Evolutionary conservation across 2,797 vertebrate genomes (phyloP), one percentile per base, ranked within the genome.

Genomic region (Ctenosaura bakeri): DNA sequence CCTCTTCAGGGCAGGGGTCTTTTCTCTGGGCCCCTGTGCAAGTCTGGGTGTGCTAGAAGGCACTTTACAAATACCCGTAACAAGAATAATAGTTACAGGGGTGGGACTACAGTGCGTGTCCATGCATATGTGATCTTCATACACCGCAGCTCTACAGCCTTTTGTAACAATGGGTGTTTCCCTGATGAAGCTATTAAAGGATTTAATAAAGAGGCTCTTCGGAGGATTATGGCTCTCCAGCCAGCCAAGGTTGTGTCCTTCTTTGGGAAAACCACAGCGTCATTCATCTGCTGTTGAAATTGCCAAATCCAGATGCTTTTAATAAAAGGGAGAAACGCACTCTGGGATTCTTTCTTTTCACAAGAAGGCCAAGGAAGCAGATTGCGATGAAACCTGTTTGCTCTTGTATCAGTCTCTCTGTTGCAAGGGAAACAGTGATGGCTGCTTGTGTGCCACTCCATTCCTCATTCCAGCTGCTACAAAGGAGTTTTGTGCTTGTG

Each of bases 361-460:
- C 6, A 9, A 54, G 50, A 38, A 38, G 62, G n/a, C 81, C 52
- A 5, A 26, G 50, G 83, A 66, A 54, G 7, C 71, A 1, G 52
- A 90, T 86, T 66, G 20, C 52, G 89, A 50, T 50, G 2, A 1
- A 62, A 86, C 77, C 66, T 59, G 89, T 86, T 90, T 59, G 42
- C 32, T 16, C 69, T 46, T 16, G 29, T 9, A 26, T 4, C 0
- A 1, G 1, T 4, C 1, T 5, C 0, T 77, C 85, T 76, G 56
- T 82, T 52, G 85, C 59, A 83, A 90, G 79, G 46, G 0, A 13
- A 29, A 64, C 1, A 20, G 42, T 71, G 38, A 62, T 20, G 18
- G 22, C 32, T 38, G 4, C 8, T 62, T 4, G 32, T 6, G 0
- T 29, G 78, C 52, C 79, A n/a, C 42, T 4, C 2, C 38, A 22